Conservation (phyloP, 1,140 invertebrate species). For the Rhizoglyphus robini region DNA sequence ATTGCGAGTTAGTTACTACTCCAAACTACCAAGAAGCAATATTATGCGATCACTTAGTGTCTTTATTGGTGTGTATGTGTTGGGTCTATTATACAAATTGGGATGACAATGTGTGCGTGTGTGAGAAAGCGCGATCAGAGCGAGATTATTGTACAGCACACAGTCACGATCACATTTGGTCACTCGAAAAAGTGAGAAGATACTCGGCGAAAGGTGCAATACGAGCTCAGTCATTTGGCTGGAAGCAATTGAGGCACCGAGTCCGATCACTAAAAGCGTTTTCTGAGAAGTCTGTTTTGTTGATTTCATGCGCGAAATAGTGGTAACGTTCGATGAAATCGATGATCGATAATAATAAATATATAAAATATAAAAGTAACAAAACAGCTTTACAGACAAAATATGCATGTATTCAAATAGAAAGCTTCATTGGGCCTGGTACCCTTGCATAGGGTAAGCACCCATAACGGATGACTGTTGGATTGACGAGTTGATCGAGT, state of each 20-base stretch:
- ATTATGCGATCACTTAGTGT: conserved; percentile 5
- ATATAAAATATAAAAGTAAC: too few relatives aligned
- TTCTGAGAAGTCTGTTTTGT: too few relatives aligned
- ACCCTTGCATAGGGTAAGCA: not conserved
- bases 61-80: conserved; percentile 2
- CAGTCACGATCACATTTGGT: conserved; percentile 8
- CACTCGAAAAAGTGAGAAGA: not conserved
- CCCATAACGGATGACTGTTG: not conserved
- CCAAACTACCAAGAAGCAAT: too few relatives aligned
- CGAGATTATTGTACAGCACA: not conserved
- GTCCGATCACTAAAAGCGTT: too few relatives aligned
- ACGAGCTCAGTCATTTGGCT: not conserved
- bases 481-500: not conserved
- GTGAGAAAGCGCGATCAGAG: not conserved
- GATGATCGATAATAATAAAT: too few relatives aligned
- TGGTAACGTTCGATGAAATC: too few relatives aligned
- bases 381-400: too few relatives aligned
- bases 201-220: not conserved
- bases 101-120: conserved; percentile 11
- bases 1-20: too few relatives aligned
- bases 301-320: too few relatives aligned
- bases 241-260: not conserved
- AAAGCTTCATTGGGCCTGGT: conserved; percentile 4
- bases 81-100: not conserved
- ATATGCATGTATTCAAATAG: not conserved